Conservation (phyloP, 1,140 invertebrate genomes). For the Saccostrea glomerata region DNA sequence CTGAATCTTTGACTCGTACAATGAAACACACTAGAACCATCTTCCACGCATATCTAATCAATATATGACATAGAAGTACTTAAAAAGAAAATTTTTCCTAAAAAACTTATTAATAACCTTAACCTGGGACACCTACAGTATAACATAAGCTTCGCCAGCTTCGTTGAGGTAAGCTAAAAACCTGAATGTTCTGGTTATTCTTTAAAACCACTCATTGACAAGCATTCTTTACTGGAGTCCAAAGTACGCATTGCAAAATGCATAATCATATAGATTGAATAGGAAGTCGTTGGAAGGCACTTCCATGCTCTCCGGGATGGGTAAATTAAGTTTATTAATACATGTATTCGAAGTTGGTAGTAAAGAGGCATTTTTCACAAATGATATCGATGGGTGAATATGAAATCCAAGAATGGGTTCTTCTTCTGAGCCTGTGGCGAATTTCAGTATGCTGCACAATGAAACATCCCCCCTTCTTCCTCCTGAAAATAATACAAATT, state of each 20-base stretch:
- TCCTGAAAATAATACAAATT: conserved; percentile 42
- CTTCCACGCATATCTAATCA: no score
- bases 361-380: conserved; percentile 45
- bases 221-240: conserved; percentile 45
- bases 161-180: background rate
- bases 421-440: conserved; percentile 51
- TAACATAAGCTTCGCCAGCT: no score
- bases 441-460: conserved; percentile 45
- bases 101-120: no score
- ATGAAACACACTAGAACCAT: no score
- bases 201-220: background rate
- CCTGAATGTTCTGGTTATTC: background rate
- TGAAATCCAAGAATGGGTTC: conserved; percentile 54
- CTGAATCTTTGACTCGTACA: no score
- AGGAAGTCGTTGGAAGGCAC: conserved; percentile 34
- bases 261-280: conserved; percentile 48
- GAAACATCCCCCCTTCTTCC: conserved; percentile 36
- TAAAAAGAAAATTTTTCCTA: no score
- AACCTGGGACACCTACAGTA: no score
- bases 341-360: conserved; percentile 56
- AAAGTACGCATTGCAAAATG: conserved; percentile 52
- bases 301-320: conserved; percentile 14
- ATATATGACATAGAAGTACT: no score
- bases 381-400: conserved; percentile 48
- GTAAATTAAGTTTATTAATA: conserved; percentile 46